A percentile compares a stretch with the other conserved stretches of the same genome.
Conservation (phyloP, 1,140 invertebrate genomes). For the Drosophila ironensis region DNA sequence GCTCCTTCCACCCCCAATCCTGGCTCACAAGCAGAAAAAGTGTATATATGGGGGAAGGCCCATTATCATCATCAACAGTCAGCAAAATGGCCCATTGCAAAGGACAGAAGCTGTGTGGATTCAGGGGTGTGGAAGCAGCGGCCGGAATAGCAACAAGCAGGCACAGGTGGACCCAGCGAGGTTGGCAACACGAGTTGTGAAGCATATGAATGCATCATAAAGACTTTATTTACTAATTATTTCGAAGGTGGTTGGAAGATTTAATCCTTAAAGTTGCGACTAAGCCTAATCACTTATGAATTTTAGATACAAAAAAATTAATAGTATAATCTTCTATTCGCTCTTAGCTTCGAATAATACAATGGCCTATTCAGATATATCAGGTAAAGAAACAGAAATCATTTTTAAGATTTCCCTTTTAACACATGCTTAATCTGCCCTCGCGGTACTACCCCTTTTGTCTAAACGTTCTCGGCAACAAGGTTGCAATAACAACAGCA, state of each 20-base stretch:
- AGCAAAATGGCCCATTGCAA: conserved; percentile 63
- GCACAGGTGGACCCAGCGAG: conserved; percentile 62
- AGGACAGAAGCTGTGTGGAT: conserved; percentile 21
- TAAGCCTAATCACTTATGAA: too few species aligned
- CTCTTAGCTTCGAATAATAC: too few species aligned
- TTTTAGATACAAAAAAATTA: too few species aligned
- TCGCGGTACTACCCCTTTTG: conserved; percentile 55
- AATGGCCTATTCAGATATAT: too few species aligned
- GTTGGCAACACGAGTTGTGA: not conserved
- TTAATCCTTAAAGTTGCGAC: too few species aligned
- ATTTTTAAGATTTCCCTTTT: too few species aligned
- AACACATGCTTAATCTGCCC: conserved; percentile 21
- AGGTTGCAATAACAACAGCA: conserved; percentile 60
- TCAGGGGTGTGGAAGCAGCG: conserved; percentile 17
- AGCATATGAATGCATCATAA: too few species aligned
- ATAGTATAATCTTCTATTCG: too few species aligned
- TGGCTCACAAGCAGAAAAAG: not conserved
- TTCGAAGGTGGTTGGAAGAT: too few species aligned
- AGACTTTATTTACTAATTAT: too few species aligned
- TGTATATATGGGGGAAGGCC: conserved; percentile 33
- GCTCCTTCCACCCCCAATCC: not conserved
- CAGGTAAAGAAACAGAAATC: too few species aligned
- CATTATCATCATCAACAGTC: conserved; percentile 79
- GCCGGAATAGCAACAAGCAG: conserved; percentile 60
- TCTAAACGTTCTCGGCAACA: conserved; percentile 50